Evolutionary conservation across 2,113 vertebrate genomes (phyloP).

Genomic region (Clupea harengus): DNA sequence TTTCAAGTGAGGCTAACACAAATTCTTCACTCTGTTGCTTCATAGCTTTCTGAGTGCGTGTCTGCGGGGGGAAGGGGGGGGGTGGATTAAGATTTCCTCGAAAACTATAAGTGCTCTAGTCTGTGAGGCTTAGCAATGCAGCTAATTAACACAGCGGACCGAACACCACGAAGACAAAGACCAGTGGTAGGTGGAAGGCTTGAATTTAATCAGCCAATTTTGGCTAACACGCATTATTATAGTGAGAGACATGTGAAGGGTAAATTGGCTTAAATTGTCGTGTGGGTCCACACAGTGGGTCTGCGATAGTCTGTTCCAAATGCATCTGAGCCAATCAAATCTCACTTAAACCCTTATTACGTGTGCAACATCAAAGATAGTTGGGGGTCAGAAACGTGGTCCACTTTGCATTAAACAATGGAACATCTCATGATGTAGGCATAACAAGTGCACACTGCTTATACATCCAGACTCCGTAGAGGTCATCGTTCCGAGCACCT

Average conservation of each 20-base stretch:
- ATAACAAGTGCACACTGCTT: neutral
- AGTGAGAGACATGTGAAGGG: neutral
- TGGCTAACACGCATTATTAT: neutral
- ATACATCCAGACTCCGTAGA: neutral
- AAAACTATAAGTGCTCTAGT: neutral
- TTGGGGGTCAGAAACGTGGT: neutral
- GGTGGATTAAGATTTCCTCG: neutral
- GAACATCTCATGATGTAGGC: neutral
- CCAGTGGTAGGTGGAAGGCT: neutral
- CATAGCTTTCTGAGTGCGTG: neutral
- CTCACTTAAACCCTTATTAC: neutral
- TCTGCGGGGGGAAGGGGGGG: neutral
- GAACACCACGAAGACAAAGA: neutral
- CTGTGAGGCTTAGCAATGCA: neutral
- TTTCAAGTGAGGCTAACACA: neutral
- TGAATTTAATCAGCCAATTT: conserved; percentile 5
- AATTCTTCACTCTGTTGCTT: neutral
- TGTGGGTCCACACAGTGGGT: neutral
- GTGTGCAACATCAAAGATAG: neutral
- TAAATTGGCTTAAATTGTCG: neutral
- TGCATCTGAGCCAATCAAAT: neutral
- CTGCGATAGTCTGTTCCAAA: neutral
- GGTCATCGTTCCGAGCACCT: neutral
- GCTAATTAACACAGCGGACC: neutral
- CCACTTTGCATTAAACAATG: neutral